Conservation (phyloP, 1,140 invertebrate genomes). For the Andricus grossulariae region DNA sequence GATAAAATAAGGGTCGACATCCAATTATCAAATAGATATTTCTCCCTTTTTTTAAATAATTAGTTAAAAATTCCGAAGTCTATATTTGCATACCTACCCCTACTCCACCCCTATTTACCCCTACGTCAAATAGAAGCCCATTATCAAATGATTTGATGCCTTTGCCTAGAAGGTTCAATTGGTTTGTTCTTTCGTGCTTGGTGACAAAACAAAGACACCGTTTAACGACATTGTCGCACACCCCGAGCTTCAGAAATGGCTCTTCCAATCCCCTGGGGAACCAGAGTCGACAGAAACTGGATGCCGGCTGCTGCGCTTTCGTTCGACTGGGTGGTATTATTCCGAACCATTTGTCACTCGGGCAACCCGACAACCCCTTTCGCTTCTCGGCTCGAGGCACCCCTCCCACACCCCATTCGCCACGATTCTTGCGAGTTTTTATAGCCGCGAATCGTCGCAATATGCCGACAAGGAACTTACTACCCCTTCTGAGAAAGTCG, state of each 20-base stretch:
- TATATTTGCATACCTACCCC: too few relatives aligned
- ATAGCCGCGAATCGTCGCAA: conserved; percentile 75
- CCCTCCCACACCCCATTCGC: conserved; percentile 32
- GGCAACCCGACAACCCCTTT: conserved; percentile 71
- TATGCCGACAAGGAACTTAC: conserved; percentile 75
- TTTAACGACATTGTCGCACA: conserved; percentile 67
- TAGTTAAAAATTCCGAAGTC: too few relatives aligned
- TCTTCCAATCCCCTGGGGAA: conserved; percentile 35
- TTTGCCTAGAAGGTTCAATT: neutral
- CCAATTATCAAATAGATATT: too few relatives aligned
- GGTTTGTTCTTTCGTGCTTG: neutral
- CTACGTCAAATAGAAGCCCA: neutral
- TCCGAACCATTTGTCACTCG: conserved; percentile 76
- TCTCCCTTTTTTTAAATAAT: too few relatives aligned
- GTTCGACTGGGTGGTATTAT: conserved; percentile 73
- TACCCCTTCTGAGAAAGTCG: conserved; percentile 57
- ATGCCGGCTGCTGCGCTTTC: conserved; percentile 64
- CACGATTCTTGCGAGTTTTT: conserved; percentile 63
- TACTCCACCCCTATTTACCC: too few relatives aligned
- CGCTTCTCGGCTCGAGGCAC: conserved; percentile 58
- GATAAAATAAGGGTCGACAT: too few relatives aligned
- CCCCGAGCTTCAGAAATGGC: conserved; percentile 36
- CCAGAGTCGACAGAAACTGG: conserved; percentile 57
- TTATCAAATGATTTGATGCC: conserved; percentile 34
- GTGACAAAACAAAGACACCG: conserved; percentile 64